Percentiles rank a stretch among this genome's conserved stretches.
phyloP scores from a whole-genome alignment of 2,888 invertebrate genomes.

The Lycia hirtaria region DNA sequence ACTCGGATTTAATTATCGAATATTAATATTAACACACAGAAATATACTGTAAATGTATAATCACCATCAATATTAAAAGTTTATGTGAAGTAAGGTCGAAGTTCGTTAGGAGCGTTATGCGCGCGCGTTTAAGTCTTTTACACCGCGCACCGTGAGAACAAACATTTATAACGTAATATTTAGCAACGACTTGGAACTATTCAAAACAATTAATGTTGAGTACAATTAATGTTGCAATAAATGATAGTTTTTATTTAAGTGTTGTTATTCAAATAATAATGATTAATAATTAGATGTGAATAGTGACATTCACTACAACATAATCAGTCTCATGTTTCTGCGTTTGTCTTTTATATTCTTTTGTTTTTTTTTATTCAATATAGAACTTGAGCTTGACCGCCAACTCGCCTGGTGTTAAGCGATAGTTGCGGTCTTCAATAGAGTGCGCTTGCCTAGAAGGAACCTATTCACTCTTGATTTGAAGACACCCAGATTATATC shows the following conservation, averaged over 20 bases:
- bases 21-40: neutral
- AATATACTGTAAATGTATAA: neutral
- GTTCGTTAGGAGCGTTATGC: constrained; percentile 35
- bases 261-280: neutral
- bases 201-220: constrained; percentile 23
- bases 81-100: constrained; percentile 30
- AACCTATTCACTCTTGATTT: no score
- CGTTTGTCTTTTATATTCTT: no score
- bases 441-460: no score
- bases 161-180: constrained; percentile 35
- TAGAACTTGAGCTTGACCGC: no score
- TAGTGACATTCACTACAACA: no score
- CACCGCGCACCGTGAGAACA: constrained; percentile 43
- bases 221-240: no score
- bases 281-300: constrained; percentile 3
- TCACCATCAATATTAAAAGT: constrained; percentile 18
- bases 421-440: no score
- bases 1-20: neutral
- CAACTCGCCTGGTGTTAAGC: no score
- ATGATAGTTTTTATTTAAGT: constrained; percentile 4
- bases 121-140: constrained; percentile 41
- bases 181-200: constrained; percentile 34
- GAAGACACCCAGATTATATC: no score
- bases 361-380: no score
- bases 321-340: no score